Evolutionary conservation across 2,113 vertebrate genomes (phyloP), one percentile per base, ranked within the genome.

Genomic region (Pipa parva): DNA sequence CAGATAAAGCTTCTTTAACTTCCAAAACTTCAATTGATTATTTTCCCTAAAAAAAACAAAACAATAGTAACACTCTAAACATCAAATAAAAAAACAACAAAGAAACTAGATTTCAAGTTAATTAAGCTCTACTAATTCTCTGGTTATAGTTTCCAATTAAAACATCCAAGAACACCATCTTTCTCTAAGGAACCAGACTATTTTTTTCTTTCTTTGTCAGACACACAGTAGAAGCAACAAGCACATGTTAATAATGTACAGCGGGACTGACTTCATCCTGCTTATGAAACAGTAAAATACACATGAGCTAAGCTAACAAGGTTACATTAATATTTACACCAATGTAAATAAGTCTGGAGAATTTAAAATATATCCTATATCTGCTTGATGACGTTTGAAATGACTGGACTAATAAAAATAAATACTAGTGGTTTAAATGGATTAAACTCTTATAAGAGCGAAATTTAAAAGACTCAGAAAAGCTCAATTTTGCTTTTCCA

Each of bases 241-340:
- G 52, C 26, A 31, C 26, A 55, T 52, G 25, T 29, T 17, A 29
- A 55, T 55, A 27, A 55, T 55, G 13, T 29, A 29, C 26, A 17
- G 25, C 8, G 11, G 52, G 52, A 11, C 27, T 29, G 17, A n/a
- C 13, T 28, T 7, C 12, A 26, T 11, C 1, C 15, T 9, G 17
- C 17, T 28, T 55, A 18, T 29, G 26, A 10, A 55, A 17, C 25
- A 29, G 26, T n/a, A 55, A 55, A 29, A 29, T 29, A 55, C 52
- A 55, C 26, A 55, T 15, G 31, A 28, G 52, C 17, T 11, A 11
- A n/a, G 8, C 15, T 28, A n/a, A 55, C 25, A 55, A 55, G 26
- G 52, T 29, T 17, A 31, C 52, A 28, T 29, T 55, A 29, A 29
- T 29, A 55, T 55, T 55, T 55, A 55, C 29, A 18, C 52, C 13